A percentile compares a stretch with the other conserved stretches of the same genome.
Conservation (phyloP, 2,888 invertebrate species). For the Noctua janthina region DNA sequence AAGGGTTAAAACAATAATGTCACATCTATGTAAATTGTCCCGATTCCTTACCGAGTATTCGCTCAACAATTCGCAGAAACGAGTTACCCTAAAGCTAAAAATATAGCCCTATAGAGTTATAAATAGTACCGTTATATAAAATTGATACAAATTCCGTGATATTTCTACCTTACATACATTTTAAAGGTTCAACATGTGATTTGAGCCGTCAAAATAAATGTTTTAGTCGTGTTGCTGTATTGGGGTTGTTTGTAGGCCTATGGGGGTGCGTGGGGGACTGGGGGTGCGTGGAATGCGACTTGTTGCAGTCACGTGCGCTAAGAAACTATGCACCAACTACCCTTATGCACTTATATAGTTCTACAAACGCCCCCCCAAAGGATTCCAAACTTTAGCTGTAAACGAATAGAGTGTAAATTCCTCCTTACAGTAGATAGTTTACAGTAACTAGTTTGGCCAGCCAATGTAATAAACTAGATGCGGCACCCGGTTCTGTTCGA, state of each 20-base stretch:
- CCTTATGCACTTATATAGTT: slow-evolving; percentile 66
- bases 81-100: slow-evolving; percentile 35
- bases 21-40: not conserved
- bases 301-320: slow-evolving; percentile 86
- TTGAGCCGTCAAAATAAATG: slow-evolving; percentile 25
- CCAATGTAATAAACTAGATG: slow-evolving; percentile 57
- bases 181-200: slow-evolving; percentile 26
- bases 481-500: slow-evolving; percentile 56
- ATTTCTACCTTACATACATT: slow-evolving; percentile 34
- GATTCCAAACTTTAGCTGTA: slow-evolving; percentile 16
- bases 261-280: slow-evolving; percentile 52
- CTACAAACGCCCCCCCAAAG: slow-evolving; percentile 24
- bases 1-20: slow-evolving; percentile 33
- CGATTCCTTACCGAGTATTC: slow-evolving; percentile 30
- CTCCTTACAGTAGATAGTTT: slow-evolving; percentile 8
- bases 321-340: slow-evolving; percentile 73
- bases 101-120: slow-evolving; percentile 39
- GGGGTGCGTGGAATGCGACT: slow-evolving; percentile 78
- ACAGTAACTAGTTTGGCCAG: slow-evolving; percentile 55
- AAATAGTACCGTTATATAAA: slow-evolving; percentile 39
- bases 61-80: slow-evolving; percentile 15
- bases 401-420: slow-evolving; percentile 45
- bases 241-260: slow-evolving; percentile 70
- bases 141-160: slow-evolving; percentile 12
- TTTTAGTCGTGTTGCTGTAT: slow-evolving; percentile 7